Conservation (phyloP, 1,140 invertebrate genomes). For the Heliconius hewitsoni region DNA sequence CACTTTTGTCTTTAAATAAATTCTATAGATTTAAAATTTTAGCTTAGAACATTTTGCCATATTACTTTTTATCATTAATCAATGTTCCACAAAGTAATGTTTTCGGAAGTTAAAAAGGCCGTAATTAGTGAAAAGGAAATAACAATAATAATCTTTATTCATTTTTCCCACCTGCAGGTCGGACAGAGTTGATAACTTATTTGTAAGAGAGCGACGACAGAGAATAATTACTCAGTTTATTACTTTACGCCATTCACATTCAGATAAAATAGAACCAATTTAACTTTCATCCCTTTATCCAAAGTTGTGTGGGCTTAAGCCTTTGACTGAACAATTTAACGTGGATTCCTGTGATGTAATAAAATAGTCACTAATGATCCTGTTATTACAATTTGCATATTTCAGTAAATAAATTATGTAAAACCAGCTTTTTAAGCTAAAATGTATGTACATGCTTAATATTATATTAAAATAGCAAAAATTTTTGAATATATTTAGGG, state of each 20-base stretch:
- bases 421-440: not conserved
- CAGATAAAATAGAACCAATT: constrained; percentile 57
- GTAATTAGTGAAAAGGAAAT: not conserved
- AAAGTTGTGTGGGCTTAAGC: constrained; percentile 40
- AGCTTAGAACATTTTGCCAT: too few relatives aligned
- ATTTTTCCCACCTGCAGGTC: constrained; percentile 17
- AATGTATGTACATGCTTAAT: not conserved
- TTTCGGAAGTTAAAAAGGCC: not conserved
- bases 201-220: constrained; percentile 17
- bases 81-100: not conserved
- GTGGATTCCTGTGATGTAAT: constrained; percentile 41
- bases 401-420: not conserved
- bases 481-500: too few relatives aligned
- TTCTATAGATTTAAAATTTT: too few relatives aligned
- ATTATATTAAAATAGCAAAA: too few relatives aligned
- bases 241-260: constrained; percentile 46
- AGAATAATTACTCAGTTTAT: constrained; percentile 66
- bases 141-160: constrained; percentile 2
- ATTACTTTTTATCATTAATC: not conserved
- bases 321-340: constrained; percentile 48
- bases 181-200: constrained; percentile 9
- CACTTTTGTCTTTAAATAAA: too few relatives aligned
- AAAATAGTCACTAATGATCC: constrained; percentile 26
- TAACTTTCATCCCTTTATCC: constrained; percentile 56
- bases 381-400: not conserved